Conservation (phyloP, 2,797 vertebrate species). For the Macropus fuliginosus region DNA sequence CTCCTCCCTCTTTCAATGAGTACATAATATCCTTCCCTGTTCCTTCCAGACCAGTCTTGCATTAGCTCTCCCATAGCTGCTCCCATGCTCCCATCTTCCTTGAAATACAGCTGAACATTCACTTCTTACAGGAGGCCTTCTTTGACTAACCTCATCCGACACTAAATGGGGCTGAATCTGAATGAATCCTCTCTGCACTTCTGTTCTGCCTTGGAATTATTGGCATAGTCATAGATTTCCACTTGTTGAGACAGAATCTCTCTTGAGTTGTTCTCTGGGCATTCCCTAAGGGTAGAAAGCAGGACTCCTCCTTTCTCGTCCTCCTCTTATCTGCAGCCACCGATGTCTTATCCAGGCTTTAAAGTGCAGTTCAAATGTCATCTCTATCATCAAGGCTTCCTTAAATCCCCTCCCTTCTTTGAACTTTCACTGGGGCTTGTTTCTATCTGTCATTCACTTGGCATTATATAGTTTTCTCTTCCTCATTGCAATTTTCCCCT, state of each 20-base stretch:
- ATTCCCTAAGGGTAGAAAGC: background rate
- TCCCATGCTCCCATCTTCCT: background rate
- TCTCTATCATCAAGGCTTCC: background rate
- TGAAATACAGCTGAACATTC: background rate
- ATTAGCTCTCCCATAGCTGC: background rate
- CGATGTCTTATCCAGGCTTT: background rate
- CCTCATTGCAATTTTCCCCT: background rate
- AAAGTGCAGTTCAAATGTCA: background rate
- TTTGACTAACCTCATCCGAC: background rate
- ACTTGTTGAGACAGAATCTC: background rate
- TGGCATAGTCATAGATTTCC: background rate
- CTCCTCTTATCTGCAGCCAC: background rate
- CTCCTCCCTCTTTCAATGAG: background rate
- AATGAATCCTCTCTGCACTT: background rate
- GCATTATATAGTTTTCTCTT: background rate
- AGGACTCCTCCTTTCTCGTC: background rate
- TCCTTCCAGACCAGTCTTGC: background rate
- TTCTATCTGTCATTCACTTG: background rate
- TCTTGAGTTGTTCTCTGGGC: background rate
- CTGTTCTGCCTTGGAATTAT: background rate
- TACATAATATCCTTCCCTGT: background rate
- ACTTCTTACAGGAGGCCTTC: background rate
- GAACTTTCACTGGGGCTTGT: background rate
- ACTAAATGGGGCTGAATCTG: background rate
- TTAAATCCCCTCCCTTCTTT: background rate